Conservation (phyloP, 2,888 invertebrate genomes). For the Apodemia hepburni region DNA sequence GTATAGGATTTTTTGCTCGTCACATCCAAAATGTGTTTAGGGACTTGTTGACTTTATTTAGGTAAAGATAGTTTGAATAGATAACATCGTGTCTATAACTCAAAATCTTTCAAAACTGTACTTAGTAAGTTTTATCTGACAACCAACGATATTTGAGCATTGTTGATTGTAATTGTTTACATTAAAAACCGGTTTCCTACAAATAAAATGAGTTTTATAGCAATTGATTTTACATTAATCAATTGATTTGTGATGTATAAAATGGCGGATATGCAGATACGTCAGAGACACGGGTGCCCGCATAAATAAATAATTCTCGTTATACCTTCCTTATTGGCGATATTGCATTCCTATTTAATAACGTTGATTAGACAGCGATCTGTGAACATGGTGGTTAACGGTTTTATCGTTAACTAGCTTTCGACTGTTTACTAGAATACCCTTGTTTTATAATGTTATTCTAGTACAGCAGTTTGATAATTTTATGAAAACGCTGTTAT, state of each 20-base stretch:
- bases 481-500: no score
- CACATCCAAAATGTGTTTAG: no score
- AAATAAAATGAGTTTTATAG: background rate
- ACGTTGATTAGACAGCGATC: constrained; percentile 49
- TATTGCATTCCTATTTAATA: constrained; percentile 68
- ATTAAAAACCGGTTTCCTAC: no score
- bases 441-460: background rate
- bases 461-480: no score
- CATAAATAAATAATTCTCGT: constrained; percentile 59
- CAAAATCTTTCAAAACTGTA: no score
- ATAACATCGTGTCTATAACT: no score
- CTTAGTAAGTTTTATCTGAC: no score
- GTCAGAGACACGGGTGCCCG: constrained; percentile 61
- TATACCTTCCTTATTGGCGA: constrained; percentile 68
- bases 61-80: no score
- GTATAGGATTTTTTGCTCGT: no score
- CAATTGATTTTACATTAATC: background rate
- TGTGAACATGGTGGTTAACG: constrained; percentile 66
- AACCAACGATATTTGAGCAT: no score
- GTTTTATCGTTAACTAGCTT: constrained; percentile 42
- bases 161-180: no score
- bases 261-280: constrained; percentile 9
- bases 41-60: no score
- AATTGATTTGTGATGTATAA: constrained; percentile 6
- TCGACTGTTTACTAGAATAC: background rate